Percentiles rank a stretch among this genome's conserved stretches.
Evolutionary conservation across 2,888 invertebrate species (phyloP).

Genomic region (Zootermopsis nevadensis): DNA sequence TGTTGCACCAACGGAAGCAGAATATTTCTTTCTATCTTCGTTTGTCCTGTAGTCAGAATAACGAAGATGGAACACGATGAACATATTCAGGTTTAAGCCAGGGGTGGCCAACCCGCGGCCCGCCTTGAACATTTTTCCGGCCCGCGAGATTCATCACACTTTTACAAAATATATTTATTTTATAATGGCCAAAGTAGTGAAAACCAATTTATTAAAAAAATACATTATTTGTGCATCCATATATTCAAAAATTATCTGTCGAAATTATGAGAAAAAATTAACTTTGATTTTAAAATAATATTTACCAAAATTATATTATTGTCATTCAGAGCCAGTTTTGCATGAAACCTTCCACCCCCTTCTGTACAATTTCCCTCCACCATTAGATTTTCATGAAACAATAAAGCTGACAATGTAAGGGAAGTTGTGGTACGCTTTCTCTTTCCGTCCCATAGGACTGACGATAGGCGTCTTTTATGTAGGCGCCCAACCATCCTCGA

Average conservation of each 20-base stretch:
- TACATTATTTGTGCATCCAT: no score
- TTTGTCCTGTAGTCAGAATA: not conserved
- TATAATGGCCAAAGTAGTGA: no score
- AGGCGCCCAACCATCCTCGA: conserved; percentile 24
- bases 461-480: conserved; percentile 37
- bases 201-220: no score
- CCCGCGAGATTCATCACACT: no score
- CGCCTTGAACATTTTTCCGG: no score
- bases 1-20: not conserved
- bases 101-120: no score
- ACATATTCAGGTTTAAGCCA: no score
- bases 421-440: conserved; percentile 32
- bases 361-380: not conserved
- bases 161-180: no score
- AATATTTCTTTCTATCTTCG: not conserved
- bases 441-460: conserved; percentile 39
- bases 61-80: not conserved
- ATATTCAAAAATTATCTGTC: no score
- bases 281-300: no score
- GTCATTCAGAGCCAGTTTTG: conserved; percentile 9
- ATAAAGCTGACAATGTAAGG: conserved; percentile 34
- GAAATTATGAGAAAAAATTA: no score
- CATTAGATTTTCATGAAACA: conserved; percentile 29
- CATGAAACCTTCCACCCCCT: not conserved
- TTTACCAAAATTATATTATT: conserved; percentile 29